Evolutionary conservation across 1,140 invertebrate species (phyloP), one percentile per base, ranked within the genome.

Genomic region (Drosophila jambulina): DNA sequence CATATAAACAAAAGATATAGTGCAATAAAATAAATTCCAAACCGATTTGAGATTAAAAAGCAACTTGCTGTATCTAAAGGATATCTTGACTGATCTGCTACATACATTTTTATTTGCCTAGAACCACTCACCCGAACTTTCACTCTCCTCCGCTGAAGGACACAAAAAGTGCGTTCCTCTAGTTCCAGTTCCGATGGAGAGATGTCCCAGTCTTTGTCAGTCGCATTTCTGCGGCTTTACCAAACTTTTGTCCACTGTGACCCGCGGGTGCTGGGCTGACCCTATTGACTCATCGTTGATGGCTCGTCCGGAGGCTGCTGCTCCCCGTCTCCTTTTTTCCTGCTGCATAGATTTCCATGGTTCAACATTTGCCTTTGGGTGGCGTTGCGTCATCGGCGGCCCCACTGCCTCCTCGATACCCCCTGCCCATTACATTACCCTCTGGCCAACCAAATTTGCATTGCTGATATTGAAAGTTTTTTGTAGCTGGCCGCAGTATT

Each of bases 231-330:
- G 49, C n/a, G 29, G 49, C n/a, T 32, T 19, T 45, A 4, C 17
- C 38, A 45, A 70, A 82, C 58, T 65, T 61, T 63, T 53, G 63
- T 77, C 83, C 83, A 87, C 84, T 88, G 83, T 88, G 58, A 27
- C 80, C 80, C 83, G 51, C 54, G 83, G 84, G 43, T 59, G 17
- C 34, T 34, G 43, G 49, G 51, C 60, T 63, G 77, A 78, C 80
- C 81, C 84, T 88, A 88, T 88, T 88, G 84, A 88, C 84, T 88
- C 85, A 81, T 88, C 84, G 81, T 78, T 84, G 84, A 88, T 90
- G 78, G 85, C 67, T 80, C 65, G 70, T 82, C 63, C 65, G 74
- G 68, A 62, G 64, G 62, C 60, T 51, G 70, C 19, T 17, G 10
- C 19, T 53, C 6, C 49, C 21, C 23, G 23, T 48, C 29, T 21